Base-by-base conservation (phyloP, 1,140 invertebrate genomes). In the Micrasema minimum region DNA sequence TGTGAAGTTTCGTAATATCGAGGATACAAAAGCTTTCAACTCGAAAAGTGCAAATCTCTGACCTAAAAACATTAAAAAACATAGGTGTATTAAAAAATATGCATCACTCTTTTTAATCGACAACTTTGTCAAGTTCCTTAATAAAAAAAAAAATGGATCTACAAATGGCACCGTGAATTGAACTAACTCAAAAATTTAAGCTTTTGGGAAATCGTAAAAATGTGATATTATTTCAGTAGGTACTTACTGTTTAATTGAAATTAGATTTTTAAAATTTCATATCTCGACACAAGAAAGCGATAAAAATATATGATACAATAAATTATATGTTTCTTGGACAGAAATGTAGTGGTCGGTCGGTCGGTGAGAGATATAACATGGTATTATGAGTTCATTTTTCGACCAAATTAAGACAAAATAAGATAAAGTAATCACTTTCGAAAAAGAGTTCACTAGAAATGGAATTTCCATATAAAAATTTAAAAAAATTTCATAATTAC, bases 31-130 rank as follows among this genome's bases (percentile, higher is more conserved):
- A 0, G 87, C 85, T 79, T 93, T 93, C 74, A 88, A 86, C 83
- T 93, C 92, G 71, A 90, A 78, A 76, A 90, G 81, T 18, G 92
- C 92, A 80, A 93, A 93, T 79, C 88, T 90, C 77, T 91, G 90
- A 45, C 90, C 90, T 75, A 20, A 66, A 61, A 69, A 7, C 1
- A 59, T 22, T n/a, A 35, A n/a, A 55, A 26, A 55, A 16, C 2
- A 48, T 16, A 48, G 10, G 10, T n/a, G 2, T 10, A 48, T 2
- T 22, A 10, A 48, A 12, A 43, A 2, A 48, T 48, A 16, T 9
- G 2, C 2, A 16, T 20, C 11, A 41, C 5, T 10, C 14, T 7
- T 12, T 41, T 41, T 41, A 45, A 14, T 14, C n/a, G n/a, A 16
- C 9, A 7, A 6, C 11, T 5, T 38, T 5, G 11, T 11, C 11